phyloP scores from a whole-genome alignment of 1,140 invertebrate genomes.

The Hirudo medicinalis region DNA sequence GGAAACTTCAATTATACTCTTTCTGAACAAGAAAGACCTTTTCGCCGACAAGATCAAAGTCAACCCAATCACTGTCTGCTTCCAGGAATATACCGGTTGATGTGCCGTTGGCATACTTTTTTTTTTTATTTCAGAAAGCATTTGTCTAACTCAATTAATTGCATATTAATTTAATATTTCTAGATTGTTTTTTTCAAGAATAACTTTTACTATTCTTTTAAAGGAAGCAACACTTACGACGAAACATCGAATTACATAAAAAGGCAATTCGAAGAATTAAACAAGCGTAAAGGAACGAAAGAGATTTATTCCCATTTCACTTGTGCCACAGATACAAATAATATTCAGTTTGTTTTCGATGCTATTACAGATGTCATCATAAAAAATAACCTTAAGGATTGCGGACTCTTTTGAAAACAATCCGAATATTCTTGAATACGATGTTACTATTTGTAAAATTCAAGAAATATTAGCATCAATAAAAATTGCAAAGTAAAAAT shows the following conservation, averaged over 20 bases:
- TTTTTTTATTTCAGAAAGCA: not conserved
- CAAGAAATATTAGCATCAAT: no score
- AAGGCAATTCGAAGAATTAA: slow-evolving; percentile 97
- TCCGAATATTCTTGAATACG: no score
- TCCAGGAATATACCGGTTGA: slow-evolving; percentile 50
- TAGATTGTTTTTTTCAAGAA: not conserved
- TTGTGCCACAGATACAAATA: slow-evolving; percentile 98
- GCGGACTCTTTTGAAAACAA: slow-evolving; percentile 12
- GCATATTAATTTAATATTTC: slow-evolving; percentile 14
- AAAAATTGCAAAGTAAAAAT: no score
- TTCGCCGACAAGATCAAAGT: slow-evolving; percentile 47
- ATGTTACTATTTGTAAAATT: no score
- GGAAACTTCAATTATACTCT: slow-evolving; percentile 46
- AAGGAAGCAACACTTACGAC: slow-evolving; percentile 89
- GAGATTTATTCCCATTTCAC: slow-evolving; percentile 99
- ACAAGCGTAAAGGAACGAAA: slow-evolving; percentile 82
- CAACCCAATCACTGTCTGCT: slow-evolving; percentile 44
- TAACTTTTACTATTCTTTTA: slow-evolving; percentile 26
- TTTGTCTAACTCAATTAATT: not conserved
- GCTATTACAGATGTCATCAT: slow-evolving; percentile 18
- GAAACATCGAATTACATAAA: slow-evolving; percentile 97
- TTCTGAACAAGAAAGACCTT: slow-evolving; percentile 46
- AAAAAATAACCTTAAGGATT: slow-evolving; percentile 16
- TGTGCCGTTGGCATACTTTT: not conserved
- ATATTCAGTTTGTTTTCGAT: slow-evolving; percentile 98